Evolutionary conservation across 2,797 vertebrate species (phyloP).

Genomic region (Anolis apletophallus): DNA sequence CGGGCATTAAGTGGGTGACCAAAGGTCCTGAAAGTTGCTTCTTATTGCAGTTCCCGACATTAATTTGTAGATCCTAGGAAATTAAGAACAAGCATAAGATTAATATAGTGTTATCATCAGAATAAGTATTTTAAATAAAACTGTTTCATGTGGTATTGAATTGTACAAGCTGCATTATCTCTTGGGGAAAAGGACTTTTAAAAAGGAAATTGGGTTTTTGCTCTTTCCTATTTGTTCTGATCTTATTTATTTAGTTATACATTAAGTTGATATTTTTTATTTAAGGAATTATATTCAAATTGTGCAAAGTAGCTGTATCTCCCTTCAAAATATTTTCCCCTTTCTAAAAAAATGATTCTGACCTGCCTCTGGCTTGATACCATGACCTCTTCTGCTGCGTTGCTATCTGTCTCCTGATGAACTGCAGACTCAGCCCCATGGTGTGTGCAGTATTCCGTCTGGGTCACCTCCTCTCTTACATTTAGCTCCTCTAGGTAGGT

Average conservation of each 20-base stretch:
- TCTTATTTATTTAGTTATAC: not conserved
- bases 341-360: conserved; percentile 56
- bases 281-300: conserved; percentile 30
- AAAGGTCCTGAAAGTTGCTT: conserved; percentile 74
- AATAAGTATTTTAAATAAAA: conserved; percentile 64
- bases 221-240: not conserved
- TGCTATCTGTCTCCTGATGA: conserved; percentile 67
- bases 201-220: not conserved
- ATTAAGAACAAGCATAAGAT: conserved; percentile 63
- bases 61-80: conserved; percentile 74
- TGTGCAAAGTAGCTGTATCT: conserved; percentile 14
- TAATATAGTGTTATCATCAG: conserved; percentile 62
- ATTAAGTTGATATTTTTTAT: conserved; percentile 24
- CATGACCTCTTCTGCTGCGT: conserved; percentile 74
- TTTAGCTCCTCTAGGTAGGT: conserved; percentile 80
- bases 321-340: conserved; percentile 57
- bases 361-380: conserved; percentile 70
- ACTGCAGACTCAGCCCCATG: conserved; percentile 62
- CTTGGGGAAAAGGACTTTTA: conserved; percentile 25
- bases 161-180: conserved; percentile 56
- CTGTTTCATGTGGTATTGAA: conserved; percentile 65
- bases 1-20: conserved; percentile 73
- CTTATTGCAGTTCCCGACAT: conserved; percentile 69
- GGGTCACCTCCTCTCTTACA: conserved; percentile 73
- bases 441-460: conserved; percentile 66